A percentile compares a stretch with the other conserved stretches of the same genome.
These are phyloP conservation scores for Onthophagus sagittarius DNA, from an alignment of 2,888 invertebrate species.

Conservation along the genomic window DNA sequence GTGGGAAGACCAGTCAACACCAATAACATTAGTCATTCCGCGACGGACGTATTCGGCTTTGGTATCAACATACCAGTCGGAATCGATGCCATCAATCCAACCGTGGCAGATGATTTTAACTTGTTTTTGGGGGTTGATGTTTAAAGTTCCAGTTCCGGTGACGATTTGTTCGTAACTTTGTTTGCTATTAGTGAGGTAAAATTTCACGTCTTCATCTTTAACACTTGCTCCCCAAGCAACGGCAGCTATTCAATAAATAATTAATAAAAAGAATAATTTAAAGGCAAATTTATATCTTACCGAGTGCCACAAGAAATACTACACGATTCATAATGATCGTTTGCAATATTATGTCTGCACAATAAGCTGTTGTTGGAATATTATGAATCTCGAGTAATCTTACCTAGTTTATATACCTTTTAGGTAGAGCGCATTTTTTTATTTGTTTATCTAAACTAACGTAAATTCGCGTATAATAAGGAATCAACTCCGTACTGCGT, in stretches of 20 bases:
- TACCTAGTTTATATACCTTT: background rate
- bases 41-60: conserved; percentile 14
- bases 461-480: too few relatives aligned
- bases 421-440: background rate
- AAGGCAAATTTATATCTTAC: background rate
- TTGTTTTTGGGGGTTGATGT: conserved; percentile 8
- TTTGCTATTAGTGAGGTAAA: conserved; percentile 10
- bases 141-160: conserved; percentile 5
- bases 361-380: background rate
- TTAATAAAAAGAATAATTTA: background rate
- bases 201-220: conserved; percentile 2
- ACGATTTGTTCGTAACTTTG: conserved; percentile 1
- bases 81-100: conserved; percentile 9
- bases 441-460: background rate
- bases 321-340: background rate
- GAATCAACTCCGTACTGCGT: too few relatives aligned
- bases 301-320: background rate
- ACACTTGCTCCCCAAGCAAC: conserved; percentile 3
- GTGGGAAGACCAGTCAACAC: conserved; percentile 20
- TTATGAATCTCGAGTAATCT: background rate
- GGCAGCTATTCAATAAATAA: background rate
- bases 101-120: conserved; percentile 19
- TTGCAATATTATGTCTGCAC: background rate
- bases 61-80: conserved; percentile 12
- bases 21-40: conserved; percentile 17